phyloP scores from a whole-genome alignment of 2,888 invertebrate species.

The Pherbina coryleti region DNA sequence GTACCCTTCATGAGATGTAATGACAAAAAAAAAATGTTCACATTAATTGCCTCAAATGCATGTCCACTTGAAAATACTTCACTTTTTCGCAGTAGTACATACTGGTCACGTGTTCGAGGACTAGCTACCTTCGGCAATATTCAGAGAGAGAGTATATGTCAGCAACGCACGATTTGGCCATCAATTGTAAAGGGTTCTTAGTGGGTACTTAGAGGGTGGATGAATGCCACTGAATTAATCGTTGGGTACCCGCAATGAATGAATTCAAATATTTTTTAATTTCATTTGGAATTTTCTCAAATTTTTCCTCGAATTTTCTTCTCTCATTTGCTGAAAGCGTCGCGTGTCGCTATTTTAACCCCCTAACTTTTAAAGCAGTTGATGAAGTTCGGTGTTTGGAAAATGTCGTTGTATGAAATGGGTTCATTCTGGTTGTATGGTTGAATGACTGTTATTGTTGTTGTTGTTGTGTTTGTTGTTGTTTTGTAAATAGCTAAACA shows the following conservation, averaged over 20 bases:
- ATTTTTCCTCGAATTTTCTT: neutral
- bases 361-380: neutral
- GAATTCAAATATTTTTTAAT: neutral
- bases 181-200: neutral
- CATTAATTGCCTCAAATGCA: neutral
- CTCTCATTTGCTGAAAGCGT: neutral
- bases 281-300: neutral
- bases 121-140: neutral
- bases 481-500: conserved; percentile 1
- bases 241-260: too few relatives aligned
- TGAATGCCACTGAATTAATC: too few relatives aligned
- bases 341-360: conserved; percentile 3
- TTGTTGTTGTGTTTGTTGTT: neutral
- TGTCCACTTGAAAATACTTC: neutral
- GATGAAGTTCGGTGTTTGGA: neutral
- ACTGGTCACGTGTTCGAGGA: neutral
- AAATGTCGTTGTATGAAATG: neutral
- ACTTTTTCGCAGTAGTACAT: neutral
- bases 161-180: neutral
- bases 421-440: neutral
- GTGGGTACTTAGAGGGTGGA: too few relatives aligned
- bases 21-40: too few relatives aligned
- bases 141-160: neutral
- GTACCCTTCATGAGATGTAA: too few relatives aligned
- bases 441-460: neutral